Evolutionary conservation across 2,797 vertebrate species (phyloP), one percentile per base, ranked within the genome.

Genomic region (Eulemur mongoz): DNA sequence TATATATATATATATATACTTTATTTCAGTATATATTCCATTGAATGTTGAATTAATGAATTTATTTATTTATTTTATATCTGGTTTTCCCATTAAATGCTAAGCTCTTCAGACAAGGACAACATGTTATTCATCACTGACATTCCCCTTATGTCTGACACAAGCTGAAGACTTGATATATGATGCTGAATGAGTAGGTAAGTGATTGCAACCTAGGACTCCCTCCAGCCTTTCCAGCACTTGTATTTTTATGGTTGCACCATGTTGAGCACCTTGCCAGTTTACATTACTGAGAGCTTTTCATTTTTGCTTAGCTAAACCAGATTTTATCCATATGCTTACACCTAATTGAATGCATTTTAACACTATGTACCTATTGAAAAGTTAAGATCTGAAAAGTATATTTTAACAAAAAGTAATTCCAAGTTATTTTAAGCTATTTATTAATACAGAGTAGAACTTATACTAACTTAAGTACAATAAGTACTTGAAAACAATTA

Each of bases 321-420:
- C 4, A 63, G 22, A 12, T 57, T 81, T 86, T 67, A 7, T 61
- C 12, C 17, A 61, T 70, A 73, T 13, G 63, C 13, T 61, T 85
- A 73, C 0, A 45, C 8, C 5, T 86, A 4, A 4, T 2, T 69
- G 12, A 10, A 30, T 40, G 0, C 20, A 76, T 80, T 40, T 79
- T 70, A 75, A 78, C 15, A 9, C 17, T 63, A 57, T 2, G 4
- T 18, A 73, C 35, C 13, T 67, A 27, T 40, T 72, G 2, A 40
- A 91, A 76, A 97, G 14, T 40, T 82, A 69, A 78, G 7, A 22
- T 57, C 5, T 85, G 8, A 90, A 84, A 69, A 85, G n/a, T 8
- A 15, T 35, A 70, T 87, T 93, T 82, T 83, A 93, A 57, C 87
- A 57, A 65, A 89, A 81, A 93, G 86, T 81, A 75, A 52, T 63